Percentiles rank a stretch among this genome's conserved stretches.
Evolutionary conservation across 1,140 invertebrate species (phyloP).

Genomic region (Epicauta chinensis): DNA sequence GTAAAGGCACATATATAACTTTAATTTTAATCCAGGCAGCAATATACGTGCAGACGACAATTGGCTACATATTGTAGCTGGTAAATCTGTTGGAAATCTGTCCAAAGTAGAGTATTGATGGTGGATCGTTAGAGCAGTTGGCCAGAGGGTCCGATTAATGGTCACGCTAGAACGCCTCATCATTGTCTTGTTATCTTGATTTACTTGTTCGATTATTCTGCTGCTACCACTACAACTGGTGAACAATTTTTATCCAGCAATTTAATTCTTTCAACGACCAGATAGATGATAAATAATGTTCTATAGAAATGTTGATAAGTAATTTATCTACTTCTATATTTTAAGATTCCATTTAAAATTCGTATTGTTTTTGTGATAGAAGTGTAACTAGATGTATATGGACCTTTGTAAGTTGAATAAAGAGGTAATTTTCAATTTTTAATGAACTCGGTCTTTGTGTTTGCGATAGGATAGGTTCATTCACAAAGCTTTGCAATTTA

Average conservation of each 20-base stretch:
- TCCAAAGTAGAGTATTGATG: slow-evolving; percentile 11
- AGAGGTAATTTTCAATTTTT: slow-evolving; percentile 15
- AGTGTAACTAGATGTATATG: too few species aligned
- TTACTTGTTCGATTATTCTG: slow-evolving; percentile 27
- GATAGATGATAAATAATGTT: too few species aligned
- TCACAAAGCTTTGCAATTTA: slow-evolving; percentile 12
- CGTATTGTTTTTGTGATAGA: too few species aligned
- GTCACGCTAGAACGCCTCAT: slow-evolving; percentile 25
- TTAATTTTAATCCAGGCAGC: background rate
- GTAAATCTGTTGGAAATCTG: slow-evolving; percentile 10
- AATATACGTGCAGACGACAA: slow-evolving; percentile 2
- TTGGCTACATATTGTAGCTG: slow-evolving; percentile 7
- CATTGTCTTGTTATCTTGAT: slow-evolving; percentile 29
- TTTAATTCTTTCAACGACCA: too few species aligned
- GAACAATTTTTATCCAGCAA: too few species aligned
- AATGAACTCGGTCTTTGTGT: slow-evolving; percentile 13
- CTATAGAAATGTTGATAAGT: too few species aligned
- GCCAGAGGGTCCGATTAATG: slow-evolving; percentile 20
- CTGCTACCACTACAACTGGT: too few species aligned
- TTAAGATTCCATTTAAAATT: too few species aligned
- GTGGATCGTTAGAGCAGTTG: slow-evolving; percentile 3
- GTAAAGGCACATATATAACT: too few species aligned
- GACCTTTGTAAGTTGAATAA: background rate
- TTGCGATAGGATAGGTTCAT: slow-evolving; percentile 9
- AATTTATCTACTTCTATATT: too few species aligned